Conservation (phyloP, 2,113 vertebrate species). For the Mesoclemmys tuberculata region DNA sequence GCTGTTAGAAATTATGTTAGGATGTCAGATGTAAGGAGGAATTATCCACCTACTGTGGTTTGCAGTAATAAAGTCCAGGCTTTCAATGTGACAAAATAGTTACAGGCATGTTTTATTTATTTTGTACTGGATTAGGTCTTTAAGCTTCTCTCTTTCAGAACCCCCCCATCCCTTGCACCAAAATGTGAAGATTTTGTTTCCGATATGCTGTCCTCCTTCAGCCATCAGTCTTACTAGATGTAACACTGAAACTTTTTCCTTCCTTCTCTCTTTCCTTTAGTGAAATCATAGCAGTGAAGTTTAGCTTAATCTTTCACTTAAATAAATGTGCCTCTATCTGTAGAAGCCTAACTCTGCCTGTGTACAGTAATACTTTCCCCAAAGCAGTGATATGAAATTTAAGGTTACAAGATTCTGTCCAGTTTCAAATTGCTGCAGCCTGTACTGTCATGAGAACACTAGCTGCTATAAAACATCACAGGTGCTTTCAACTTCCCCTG, state of each 20-base stretch:
- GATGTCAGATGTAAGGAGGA: background rate
- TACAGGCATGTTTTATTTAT: background rate
- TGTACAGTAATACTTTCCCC: background rate
- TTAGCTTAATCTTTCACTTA: background rate
- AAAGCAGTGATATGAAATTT: background rate
- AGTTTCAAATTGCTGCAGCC: rapidly evolving
- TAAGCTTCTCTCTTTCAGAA: background rate
- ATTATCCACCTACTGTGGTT: rapidly evolving
- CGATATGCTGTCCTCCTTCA: background rate
- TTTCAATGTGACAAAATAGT: background rate
- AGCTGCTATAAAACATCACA: rapidly evolving
- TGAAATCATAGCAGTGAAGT: background rate
- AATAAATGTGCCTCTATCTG: background rate
- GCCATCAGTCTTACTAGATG: background rate
- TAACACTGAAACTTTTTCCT: background rate
- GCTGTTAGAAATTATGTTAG: background rate
- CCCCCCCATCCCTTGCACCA: background rate
- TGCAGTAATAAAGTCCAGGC: background rate
- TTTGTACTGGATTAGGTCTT: background rate
- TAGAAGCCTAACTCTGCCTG: background rate
- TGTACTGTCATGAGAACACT: background rate
- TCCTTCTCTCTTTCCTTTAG: background rate
- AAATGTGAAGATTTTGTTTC: background rate
- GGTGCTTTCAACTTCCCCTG: background rate
- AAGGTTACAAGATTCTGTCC: background rate